Evolutionary conservation across 1,140 invertebrate species (phyloP), one percentile per base, ranked within the genome.

Genomic region (Eupristina koningsbergeri): DNA sequence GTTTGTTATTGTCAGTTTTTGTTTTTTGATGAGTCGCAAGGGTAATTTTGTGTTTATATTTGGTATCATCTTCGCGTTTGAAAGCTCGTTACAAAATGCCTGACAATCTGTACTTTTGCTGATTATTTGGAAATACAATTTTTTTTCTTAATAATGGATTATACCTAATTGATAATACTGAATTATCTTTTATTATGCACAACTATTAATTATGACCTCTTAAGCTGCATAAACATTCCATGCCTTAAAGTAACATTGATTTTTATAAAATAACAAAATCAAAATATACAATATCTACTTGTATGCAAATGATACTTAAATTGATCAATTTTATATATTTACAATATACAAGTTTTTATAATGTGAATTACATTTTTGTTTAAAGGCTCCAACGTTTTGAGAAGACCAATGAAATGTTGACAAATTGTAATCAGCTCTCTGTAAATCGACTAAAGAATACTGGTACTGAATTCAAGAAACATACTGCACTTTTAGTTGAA

Each of bases 341-440:
- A 36, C 9, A 64, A 13, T 39, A 67, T 39, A 29, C 17, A 36
- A 36, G 50, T 22, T 64, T 74, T 39, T 67, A 73, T 77, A 83
- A 9, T 61, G 8, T 58, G 15, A 61, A 22, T 39, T 41, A 31
- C 3, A 41, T 45, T 78, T 41, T 45, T 67, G 3, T 41, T 67
- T 67, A 3, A 26, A 99, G 98, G 97, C 91, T 99, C 36, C 96
- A 98, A 87, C 93, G 98, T 84, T 99, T 98, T 93, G 98, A 99
- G 89, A 99, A 99, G 89, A 98, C 98, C 5, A 99, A 98, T 89
- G 98, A 99, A 94, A 99, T 99, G 98, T 91, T 99, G 36, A 96
- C 97, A 36, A 99, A 99, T 88, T 98, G 98, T 88, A 99, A 99
- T 91, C 95, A 96, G 8, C 91, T 99, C 8, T 97, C 97, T 8